A percentile compares a stretch with the other conserved stretches of the same genome.
phyloP scores from a whole-genome alignment of 2,113 vertebrate genomes.

The Nanorana parkeri region DNA sequence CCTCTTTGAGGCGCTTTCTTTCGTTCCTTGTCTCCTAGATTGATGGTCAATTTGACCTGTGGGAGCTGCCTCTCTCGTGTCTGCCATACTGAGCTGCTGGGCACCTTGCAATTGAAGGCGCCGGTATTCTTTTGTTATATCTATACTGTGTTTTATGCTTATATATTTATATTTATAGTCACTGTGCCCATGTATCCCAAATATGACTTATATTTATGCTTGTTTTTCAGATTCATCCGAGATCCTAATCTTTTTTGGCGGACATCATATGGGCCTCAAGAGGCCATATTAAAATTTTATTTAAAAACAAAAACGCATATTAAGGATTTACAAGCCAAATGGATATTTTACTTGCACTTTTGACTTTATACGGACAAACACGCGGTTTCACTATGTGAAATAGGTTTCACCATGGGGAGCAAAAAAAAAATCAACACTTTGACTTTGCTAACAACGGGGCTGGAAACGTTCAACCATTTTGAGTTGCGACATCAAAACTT shows the following conservation, averaged over 20 bases:
- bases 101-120: no score
- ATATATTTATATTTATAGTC: neutral
- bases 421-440: constrained; percentile 53
- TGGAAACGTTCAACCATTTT: constrained; percentile 61
- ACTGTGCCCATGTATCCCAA: neutral
- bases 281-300: constrained; percentile 74
- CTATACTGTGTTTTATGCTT: neutral
- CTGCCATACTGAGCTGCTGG: no score
- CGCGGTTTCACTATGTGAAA: constrained; percentile 68
- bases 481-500: constrained; percentile 62
- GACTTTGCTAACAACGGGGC: constrained; percentile 57
- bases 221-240: constrained; percentile 94
- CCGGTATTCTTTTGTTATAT: no score
- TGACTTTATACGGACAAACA: constrained; percentile 72
- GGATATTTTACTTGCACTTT: constrained; percentile 88
- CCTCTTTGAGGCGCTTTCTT: no score
- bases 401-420: constrained; percentile 58
- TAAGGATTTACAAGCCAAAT: constrained; percentile 81
- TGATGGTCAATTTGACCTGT: no score
- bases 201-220: neutral
- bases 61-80: no score
- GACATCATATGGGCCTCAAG: constrained; percentile 59
- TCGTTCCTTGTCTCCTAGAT: no score
- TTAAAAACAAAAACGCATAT: constrained; percentile 70
- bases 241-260: constrained; percentile 84